Percentiles rank a stretch among this genome's conserved stretches.
phyloP scores from a whole-genome alignment of 2,888 invertebrate species.

The Blastobasis lacticolella region DNA sequence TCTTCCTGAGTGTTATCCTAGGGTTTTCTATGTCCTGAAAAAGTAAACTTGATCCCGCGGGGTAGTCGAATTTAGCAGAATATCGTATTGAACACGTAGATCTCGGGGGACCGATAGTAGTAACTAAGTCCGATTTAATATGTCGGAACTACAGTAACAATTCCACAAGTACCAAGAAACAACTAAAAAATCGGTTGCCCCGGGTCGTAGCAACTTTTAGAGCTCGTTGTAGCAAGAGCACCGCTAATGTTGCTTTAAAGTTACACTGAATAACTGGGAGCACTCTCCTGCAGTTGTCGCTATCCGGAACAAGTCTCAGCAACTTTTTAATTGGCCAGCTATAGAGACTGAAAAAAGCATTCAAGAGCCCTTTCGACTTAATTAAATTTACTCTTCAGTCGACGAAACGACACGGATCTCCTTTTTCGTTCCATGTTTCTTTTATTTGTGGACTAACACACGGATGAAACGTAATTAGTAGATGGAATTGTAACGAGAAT shows the following conservation, averaged over 20 bases:
- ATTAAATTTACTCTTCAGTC: slow-evolving; percentile 59
- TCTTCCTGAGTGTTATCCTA: no score
- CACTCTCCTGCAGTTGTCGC: slow-evolving; percentile 47
- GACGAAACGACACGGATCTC: slow-evolving; percentile 40
- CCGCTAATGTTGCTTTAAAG: slow-evolving; percentile 34
- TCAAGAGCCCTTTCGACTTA: slow-evolving; percentile 54
- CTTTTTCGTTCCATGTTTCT: slow-evolving; percentile 34
- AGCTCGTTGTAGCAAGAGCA: slow-evolving; percentile 17
- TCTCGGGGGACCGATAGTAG: no score
- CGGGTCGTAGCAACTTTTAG: no score
- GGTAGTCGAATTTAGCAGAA: no score
- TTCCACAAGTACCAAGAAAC: no score
- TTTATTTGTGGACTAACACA: slow-evolving; percentile 27
- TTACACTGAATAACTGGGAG: slow-evolving; percentile 39
- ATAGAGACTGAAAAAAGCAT: slow-evolving; percentile 52
- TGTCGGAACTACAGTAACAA: no score
- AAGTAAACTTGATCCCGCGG: no score
- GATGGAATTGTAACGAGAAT: no score
- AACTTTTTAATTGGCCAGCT: slow-evolving; percentile 66
- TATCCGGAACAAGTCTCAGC: slow-evolving; percentile 43
- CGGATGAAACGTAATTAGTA: slow-evolving; percentile 34
- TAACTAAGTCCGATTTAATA: no score
- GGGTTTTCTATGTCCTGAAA: no score
- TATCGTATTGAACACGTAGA: no score
- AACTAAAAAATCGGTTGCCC: no score